Evolutionary conservation across 2,797 vertebrate genomes (phyloP), one percentile per base, ranked within the genome.

Genomic region (Myotis daubentonii): DNA sequence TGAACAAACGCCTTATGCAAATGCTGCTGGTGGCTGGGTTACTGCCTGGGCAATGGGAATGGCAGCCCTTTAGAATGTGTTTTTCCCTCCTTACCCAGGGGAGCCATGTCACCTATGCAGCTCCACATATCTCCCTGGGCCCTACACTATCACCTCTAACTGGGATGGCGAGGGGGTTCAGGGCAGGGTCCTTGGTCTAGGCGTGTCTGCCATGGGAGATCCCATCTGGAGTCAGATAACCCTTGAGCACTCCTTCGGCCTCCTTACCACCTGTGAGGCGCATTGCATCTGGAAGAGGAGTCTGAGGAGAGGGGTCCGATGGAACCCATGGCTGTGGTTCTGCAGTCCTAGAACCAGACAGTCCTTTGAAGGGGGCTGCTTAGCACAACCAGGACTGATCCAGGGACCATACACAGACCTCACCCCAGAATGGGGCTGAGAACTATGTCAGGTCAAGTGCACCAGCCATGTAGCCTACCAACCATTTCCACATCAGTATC

Each of bases 111-210:
- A 76, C 36, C 23, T 1, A 17, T 2, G 33, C 9, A 44, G 30
- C 4, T 78, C 57, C 57, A 28, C 83, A 36, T 7, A 1, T n/a
- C 72, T 75, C 47, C 23, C 57, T n/a, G 25, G 41, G 30, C 13
- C 3, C 57, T 17, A 87, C 17, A 51, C 82, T 16, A 17, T 6
- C 10, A 8, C 57, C 20, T 62, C 33, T n/a, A 10, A 68, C 78
- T 36, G 28, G 49, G 51, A 60, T 28, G 25, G n/a, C 17, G 15
- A 20, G 7, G 41, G 7, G 38, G 49, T 4, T 51, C 2, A 2
- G 15, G 10, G 15, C 1, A 2, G 15, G 10, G 11, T 19, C 33
- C 44, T 41, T 1, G 0, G 8, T 11, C 62, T 30, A 9, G 19
- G 25, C 0, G 5, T 81, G n/a, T 74, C 60, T 79, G 28, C 30